Base-by-base conservation (phyloP, 2,888 invertebrate species). In the Carterocephalus palaemon region DNA sequence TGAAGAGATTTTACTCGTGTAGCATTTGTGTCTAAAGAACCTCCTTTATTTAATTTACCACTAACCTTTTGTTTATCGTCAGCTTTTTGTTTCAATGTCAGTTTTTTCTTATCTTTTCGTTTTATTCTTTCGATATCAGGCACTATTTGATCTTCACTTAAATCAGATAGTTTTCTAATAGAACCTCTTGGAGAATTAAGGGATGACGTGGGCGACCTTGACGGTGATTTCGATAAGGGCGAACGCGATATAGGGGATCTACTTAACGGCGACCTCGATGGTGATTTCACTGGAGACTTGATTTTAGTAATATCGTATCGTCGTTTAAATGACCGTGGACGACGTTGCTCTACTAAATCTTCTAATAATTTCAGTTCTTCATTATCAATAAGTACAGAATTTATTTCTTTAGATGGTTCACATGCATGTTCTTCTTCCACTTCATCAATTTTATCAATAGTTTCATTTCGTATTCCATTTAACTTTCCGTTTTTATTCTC, bases 311-410 rank as follows among this genome's bases (percentile, higher is more conserved):
- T 57, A 54, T 88, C 87, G 47, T 84, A 78, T 49, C 81, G 73
- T 8, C 88, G 76, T 54, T 86, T 88, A 48, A 88, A 88, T 0
- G 88, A 88, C 10, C 88, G 68, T 2, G 88, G 88, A 6, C 86
- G 77, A 24, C 86, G 67, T 56, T 88, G 87, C 53, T 85, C 85
- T 1, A 84, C 75, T 40, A 90, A 71, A 54, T 89, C 86, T 56
- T 90, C 88, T 1, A 90, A 66, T 16, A 90, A 62, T 49, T 88
- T 77, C 33, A 88, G 60, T 59, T 90, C 90, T 58, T 90, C 90
- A 15, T 73, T 86, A 56, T 90, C 90, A 51, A 90, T 88, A 3
- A 88, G 67, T 8, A 89, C 79, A 5, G 88, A 76, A 52, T 82
- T 65, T 47, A 87, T 48, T 72, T 88, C 67, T 56, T 73, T 56